Base-by-base conservation (phyloP, 30 jellyfish, hydroid and myxozoan species). In the Cassiopea xamachana region DNA sequence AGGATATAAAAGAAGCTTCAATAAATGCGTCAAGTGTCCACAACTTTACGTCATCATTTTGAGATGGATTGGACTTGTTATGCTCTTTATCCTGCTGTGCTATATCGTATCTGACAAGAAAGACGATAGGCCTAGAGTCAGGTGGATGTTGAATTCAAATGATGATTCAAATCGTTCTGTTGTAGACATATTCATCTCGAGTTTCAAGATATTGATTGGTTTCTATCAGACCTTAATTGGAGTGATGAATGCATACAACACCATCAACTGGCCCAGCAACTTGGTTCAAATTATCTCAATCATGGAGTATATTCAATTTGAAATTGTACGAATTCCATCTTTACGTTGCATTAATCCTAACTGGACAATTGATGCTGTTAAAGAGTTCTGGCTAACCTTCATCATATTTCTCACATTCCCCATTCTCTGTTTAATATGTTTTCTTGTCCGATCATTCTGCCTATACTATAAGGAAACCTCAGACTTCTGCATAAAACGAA, bases 181-280 rank as follows among this genome's bases (percentile, higher is more conserved):
- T 81, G 92, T 92, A 0, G 97, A 90, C 51, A 71, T 83, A 13
- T 46, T 90, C n/a, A 10, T 89, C 10, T 89, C 96, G 46, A 55
- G 84, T 58, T 72, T 89, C 60, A 89, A 89, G 49, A 89, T 89
- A 18, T 39, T 89, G 79, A 48, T 89, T 18, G 91, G 91, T 17
- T 89, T 89, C 79, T 89, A 89, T 50, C 96, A 89, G 80, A 80
- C 73, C 14, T 72, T 89, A 61, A 62, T 27, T 8, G 15, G 79
- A 7, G 60, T 72, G 18, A 14, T 88, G 39, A 73, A 46, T 43
- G 87, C 89, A 1, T 58, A 61, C 18, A 43, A 68, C 12, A 27
- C 49, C 72, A 58, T 89, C 69, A 47, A 55, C 44, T 89, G 96
- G 96, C 96, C 96, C 2, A 19, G 46, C 1, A 10, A 80, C 14